Base-by-base conservation (phyloP, 2,113 vertebrate genomes). In the Planiliza haematocheilus region DNA sequence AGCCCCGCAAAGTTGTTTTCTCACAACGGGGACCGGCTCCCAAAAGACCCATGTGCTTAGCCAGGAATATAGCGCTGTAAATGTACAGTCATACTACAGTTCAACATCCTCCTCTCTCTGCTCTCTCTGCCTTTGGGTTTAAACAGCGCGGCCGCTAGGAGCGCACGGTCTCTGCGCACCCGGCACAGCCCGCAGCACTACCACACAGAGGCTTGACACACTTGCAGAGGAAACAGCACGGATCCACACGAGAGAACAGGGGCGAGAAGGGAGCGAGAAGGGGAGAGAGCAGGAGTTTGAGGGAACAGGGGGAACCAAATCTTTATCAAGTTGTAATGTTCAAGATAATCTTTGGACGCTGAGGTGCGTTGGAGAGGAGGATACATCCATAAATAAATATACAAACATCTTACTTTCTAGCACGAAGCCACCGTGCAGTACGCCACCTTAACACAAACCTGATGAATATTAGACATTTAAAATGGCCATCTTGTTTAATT, bases 141-240 rank as follows among this genome's bases (percentile, higher is more conserved):
- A 36, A 74, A 64, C 72, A 66, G 85, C 77, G 76, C 82, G 63
- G 87, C 86, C 90, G 85, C 91, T 90, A 89, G 88, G 89, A 88
- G 89, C 89, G 86, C 88, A 85, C 81, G 21, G 80, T 83, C 82
- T 82, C 65, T 80, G 91, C 87, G 85, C 90, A 88, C 82, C 88
- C 88, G 78, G 85, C 87, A 89, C 87, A 79, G 85, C 91, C 82
- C 61, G 70, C 88, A 88, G 91, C 81, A 74, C 84, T 74, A n/a
- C 7, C 70, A 81, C 85, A 70, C 81, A 57, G 71, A 52, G 14
- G 75, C 79, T 21, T 16, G 8, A 61, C 80, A 48, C 77, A 43
- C 52, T 18, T 10, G 50, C 37, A 67, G 49, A 58, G 7, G 5
- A 67, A 51, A 58, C 7, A 77, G 78, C 74, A 73, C 73, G 74